phyloP scores from a whole-genome alignment of 2,113 vertebrate genomes.

The Pongo abelii region DNA sequence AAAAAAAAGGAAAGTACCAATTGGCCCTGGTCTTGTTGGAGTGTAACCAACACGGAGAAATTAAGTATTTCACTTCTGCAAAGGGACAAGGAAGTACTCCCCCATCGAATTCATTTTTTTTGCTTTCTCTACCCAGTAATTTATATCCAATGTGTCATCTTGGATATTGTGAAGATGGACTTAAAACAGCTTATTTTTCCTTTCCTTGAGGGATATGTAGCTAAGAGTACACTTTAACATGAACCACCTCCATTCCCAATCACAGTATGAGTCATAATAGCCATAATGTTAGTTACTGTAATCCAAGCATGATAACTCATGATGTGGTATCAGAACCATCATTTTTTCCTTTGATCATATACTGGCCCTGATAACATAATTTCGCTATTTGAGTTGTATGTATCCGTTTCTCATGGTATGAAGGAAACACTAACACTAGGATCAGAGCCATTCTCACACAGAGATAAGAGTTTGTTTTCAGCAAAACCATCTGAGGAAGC shows the following conservation, averaged over 20 bases:
- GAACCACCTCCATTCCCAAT: background rate
- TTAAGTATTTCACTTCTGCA: constrained; percentile 46
- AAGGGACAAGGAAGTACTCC: background rate
- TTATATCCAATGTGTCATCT: background rate
- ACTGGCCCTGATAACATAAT: background rate
- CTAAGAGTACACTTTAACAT: constrained; percentile 11
- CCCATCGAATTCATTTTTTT: background rate
- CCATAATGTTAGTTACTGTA: background rate
- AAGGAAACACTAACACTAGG: background rate
- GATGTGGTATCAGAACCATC: background rate
- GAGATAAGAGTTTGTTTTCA: constrained; percentile 44
- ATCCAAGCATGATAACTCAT: background rate
- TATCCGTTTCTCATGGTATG: background rate
- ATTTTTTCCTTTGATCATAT: constrained; percentile 22
- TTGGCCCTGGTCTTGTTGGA: background rate
- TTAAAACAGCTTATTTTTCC: constrained; percentile 42
- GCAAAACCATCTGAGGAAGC: background rate
- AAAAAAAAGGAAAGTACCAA: too few relatives aligned
- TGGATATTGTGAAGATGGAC: constrained; percentile 17
- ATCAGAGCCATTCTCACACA: constrained; percentile 12
- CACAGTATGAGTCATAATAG: constrained; percentile 18
- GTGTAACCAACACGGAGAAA: constrained; percentile 1
- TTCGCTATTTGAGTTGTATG: constrained; percentile 11
- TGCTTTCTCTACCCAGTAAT: constrained; percentile 17
- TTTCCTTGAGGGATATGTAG: background rate